phyloP scores from a whole-genome alignment of 2,113 vertebrate genomes.

The Oreochromis spilurus region DNA sequence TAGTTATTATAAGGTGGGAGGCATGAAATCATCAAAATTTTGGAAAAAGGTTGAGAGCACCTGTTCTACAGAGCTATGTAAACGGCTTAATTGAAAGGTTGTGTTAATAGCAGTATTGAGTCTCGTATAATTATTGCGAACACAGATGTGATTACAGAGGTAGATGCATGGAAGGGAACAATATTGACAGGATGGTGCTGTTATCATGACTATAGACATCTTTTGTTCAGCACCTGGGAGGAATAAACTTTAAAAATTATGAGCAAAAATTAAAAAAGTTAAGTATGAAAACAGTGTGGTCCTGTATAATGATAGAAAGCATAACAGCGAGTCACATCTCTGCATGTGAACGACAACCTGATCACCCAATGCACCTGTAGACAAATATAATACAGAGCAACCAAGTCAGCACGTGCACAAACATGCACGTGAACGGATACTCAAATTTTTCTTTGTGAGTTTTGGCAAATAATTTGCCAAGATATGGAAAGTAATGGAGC shows the following conservation, averaged over 20 bases:
- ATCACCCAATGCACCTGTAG: not conserved
- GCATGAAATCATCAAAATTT: not conserved
- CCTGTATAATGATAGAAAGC: not conserved
- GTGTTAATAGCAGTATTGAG: constrained; percentile 11
- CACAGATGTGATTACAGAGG: constrained; percentile 12
- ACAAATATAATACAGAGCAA: not conserved
- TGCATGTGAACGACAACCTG: not conserved
- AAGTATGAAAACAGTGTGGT: not conserved
- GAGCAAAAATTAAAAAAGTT: not conserved
- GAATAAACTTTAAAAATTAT: constrained; percentile 2
- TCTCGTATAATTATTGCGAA: not conserved
- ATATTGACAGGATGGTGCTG: not conserved
- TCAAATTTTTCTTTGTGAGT: constrained; percentile 22
- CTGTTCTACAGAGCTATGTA: not conserved
- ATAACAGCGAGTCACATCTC: not conserved
- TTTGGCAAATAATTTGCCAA: constrained; percentile 43
- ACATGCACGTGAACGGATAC: not conserved
- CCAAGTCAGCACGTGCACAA: not conserved
- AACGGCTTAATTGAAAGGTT: constrained; percentile 6
- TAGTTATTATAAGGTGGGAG: not conserved
- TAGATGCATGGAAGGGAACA: not conserved
- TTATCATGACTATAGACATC: not conserved
- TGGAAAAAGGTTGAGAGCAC: not conserved
- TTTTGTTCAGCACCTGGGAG: not conserved
- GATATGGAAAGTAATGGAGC: constrained; percentile 53